Percentiles rank a stretch among this genome's conserved stretches.
phyloP scores from a whole-genome alignment of 2,888 invertebrate species.

The Drosophila mercatorum region DNA sequence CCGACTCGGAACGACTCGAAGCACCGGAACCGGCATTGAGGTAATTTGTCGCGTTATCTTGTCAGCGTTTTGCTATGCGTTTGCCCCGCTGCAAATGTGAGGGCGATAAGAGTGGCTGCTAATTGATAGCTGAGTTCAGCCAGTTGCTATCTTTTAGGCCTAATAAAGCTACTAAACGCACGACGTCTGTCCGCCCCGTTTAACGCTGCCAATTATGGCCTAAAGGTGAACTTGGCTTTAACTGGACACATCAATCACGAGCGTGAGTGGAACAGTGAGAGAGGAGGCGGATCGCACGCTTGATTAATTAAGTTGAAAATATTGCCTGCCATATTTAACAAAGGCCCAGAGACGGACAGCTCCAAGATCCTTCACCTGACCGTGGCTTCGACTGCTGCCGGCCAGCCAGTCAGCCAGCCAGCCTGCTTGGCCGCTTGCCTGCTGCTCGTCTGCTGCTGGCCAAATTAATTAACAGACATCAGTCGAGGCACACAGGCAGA shows the following conservation, averaged over 20 bases:
- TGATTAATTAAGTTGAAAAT: conserved; percentile 80
- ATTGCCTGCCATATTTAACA: conserved; percentile 74
- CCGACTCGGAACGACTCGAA: conserved; percentile 13
- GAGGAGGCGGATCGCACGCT: conserved; percentile 50
- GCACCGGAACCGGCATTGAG: conserved; percentile 61
- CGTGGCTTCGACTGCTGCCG: conserved; percentile 19
- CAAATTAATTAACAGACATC: conserved; percentile 74
- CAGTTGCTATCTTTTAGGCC: conserved; percentile 13
- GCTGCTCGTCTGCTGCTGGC: conserved; percentile 32
- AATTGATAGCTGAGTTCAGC: conserved; percentile 26
- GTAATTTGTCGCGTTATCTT: conserved; percentile 80
- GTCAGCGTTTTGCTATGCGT: conserved; percentile 43
- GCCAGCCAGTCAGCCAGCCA: conserved; percentile 3
- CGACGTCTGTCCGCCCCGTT: conserved; percentile 79
- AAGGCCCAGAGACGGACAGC: conserved; percentile 47
- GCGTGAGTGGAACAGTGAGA: not conserved
- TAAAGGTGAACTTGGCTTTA: conserved; percentile 13
- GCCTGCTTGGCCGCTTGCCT: not conserved
- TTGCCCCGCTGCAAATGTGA: not conserved
- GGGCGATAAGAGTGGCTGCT: conserved; percentile 48
- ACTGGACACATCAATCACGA: conserved; percentile 62
- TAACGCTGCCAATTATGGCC: conserved; percentile 75
- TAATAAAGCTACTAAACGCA: conserved; percentile 72
- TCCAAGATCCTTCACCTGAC: conserved; percentile 53
- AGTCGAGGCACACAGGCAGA: conserved; percentile 39